Evolutionary conservation across 2,113 vertebrate genomes (phyloP).

Genomic region (Urocolius indicus): DNA sequence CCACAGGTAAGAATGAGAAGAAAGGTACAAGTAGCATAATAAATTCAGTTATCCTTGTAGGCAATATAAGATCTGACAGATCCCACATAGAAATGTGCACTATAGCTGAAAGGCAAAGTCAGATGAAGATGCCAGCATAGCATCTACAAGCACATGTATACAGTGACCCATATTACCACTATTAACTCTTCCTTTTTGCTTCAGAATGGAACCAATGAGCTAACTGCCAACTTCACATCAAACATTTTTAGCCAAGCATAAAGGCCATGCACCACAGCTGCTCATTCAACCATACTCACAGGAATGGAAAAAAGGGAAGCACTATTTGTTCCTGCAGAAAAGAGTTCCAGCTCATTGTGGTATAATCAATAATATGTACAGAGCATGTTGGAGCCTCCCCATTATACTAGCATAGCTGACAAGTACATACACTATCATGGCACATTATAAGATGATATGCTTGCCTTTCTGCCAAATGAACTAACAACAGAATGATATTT

Average conservation of each 20-base stretch:
- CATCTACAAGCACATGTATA: background rate
- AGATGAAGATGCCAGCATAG: conserved; percentile 22
- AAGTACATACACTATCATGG: too few relatives aligned
- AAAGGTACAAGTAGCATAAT: conserved; percentile 34
- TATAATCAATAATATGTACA: background rate
- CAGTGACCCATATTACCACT: background rate
- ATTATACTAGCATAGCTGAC: background rate
- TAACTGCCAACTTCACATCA: background rate
- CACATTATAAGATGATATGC: background rate
- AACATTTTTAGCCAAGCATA: background rate
- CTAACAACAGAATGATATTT: background rate
- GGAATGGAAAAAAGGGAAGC: background rate
- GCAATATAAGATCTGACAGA: conserved; percentile 61
- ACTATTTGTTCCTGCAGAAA: background rate
- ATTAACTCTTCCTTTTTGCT: background rate
- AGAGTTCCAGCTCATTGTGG: background rate
- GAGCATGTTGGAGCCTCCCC: background rate
- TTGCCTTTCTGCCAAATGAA: background rate
- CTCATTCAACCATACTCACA: background rate
- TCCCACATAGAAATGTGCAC: conserved; percentile 3
- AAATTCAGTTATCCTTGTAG: conserved; percentile 38
- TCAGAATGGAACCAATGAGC: background rate
- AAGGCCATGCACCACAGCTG: background rate
- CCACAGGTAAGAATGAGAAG: conserved; percentile 17
- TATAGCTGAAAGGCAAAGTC: conserved; percentile 53